A percentile compares a stretch with the other conserved stretches of the same genome.
phyloP scores from a whole-genome alignment of 2,113 vertebrate species.

The Cinclus mexicanus region DNA sequence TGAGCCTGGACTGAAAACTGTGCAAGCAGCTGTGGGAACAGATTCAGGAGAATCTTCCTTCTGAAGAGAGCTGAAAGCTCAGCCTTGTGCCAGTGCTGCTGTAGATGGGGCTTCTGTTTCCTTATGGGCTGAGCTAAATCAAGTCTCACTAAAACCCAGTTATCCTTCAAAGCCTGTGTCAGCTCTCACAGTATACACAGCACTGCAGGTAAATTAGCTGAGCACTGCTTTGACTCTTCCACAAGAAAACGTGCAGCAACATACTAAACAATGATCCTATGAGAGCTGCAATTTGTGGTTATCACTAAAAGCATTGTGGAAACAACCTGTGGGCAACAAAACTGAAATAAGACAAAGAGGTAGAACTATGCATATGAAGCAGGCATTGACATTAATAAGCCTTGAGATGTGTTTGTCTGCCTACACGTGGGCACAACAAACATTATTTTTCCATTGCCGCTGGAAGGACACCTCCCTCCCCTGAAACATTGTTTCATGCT shows the following conservation, averaged over 20 bases:
- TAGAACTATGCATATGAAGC: background rate
- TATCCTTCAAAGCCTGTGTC: background rate
- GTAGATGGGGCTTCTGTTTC: background rate
- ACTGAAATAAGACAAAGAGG: background rate
- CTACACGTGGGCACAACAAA: background rate
- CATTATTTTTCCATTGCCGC: background rate
- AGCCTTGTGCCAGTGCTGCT: background rate
- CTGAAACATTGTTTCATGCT: background rate
- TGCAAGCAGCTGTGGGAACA: slow-evolving; percentile 4
- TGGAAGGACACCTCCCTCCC: background rate
- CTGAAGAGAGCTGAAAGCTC: slow-evolving; percentile 8
- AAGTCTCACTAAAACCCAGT: background rate
- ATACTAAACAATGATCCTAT: background rate
- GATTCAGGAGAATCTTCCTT: background rate
- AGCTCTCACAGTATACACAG: background rate
- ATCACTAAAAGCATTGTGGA: background rate
- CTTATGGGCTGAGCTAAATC: background rate
- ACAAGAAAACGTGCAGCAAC: background rate
- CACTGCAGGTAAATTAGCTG: background rate
- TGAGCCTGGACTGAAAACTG: background rate
- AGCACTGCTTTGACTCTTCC: background rate
- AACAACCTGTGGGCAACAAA: background rate
- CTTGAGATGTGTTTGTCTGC: background rate
- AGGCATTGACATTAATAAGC: background rate
- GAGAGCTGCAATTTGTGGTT: background rate